Evolutionary conservation across 1,140 invertebrate genomes (phyloP), one percentile per base, ranked within the genome.

Genomic region (Rhyzopertha dominica): DNA sequence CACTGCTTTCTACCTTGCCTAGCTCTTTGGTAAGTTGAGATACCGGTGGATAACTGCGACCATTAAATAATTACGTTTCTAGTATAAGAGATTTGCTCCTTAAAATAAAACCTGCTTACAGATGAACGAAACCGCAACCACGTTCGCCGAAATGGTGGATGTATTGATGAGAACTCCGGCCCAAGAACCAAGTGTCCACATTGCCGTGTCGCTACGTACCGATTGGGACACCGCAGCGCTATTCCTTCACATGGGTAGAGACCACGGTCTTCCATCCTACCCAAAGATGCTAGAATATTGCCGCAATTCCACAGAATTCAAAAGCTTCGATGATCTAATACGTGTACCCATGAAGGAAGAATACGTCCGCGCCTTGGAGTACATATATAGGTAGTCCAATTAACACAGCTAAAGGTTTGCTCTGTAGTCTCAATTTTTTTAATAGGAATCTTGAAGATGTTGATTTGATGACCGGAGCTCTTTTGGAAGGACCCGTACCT

Each of bases 221-320:
- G 60, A 61, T 52, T 75, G 75, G 74, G 70, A 79, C 59, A 73
- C 73, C 54, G 51, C 70, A 59, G 61, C 76, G 42, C 50, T 78
- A 51, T 64, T 78, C 38, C 63, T 82, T 10, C 80, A 84, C 40
- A 65, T 83, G 60, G 88, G 84, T 0, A 73, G 95, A 30, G 95
- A 98, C 68, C 93, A 98, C 61, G 95, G 93, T 0, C 69, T 98
- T 17, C 81, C 91, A 0, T 77, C 87, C 1, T 98, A 98, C 62
- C 72, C 84, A 1, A 73, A 82, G 18, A 89, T 82, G 51, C 49
- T 91, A 8, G 67, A 79, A 18, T 69, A 84, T 23, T 97, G 94
- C 63, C 45, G 67, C 57, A 65, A 71, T 59, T 31, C 68, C 54
- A 49, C 42, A 3, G 25, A 63, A 63, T 38, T 77, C 65, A 2